Evolutionary conservation across 2,797 vertebrate genomes (phyloP), one percentile per base, ranked within the genome.

Genomic region (Enteromius fasciolatus): DNA sequence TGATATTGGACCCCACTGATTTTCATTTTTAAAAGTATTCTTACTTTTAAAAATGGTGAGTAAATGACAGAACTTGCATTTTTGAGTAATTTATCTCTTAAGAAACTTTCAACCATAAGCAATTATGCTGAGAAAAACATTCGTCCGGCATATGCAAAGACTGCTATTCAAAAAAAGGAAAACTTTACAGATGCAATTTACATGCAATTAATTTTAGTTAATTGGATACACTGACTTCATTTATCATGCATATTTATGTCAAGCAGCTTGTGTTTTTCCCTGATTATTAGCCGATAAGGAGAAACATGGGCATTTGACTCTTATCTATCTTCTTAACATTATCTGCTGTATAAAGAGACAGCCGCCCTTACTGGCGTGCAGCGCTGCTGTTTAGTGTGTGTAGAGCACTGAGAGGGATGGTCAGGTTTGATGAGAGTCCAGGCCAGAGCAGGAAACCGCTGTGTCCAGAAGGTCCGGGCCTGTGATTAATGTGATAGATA

Each of bases 401-500:
- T 73, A 74, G 74, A 52, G 73, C 66, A 83, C 85, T 91, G 89
- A 88, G 87, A 92, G 90, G 75, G 54, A 77, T 70, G 83, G 78
- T 86, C 86, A 87, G 86, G 80, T 85, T 84, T 76, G 83, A 90
- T 91, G 91, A 90, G 91, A 90, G 80, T 33, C 73, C 86, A 86
- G 90, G 90, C 89, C 90, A 77, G 83, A 77, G 90, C 86, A 90
- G 88, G 91, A 89, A 84, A 86, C 86, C 76, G 87, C 95, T 67
- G 96, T 98, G 96, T 98, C 97, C 97, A 96, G 94, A 98, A 97
- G 94, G 98, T 97, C 96, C 95, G 95, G 95, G 95, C 94, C 94
- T 94, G 96, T 99, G 98, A 98, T 99, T 99, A 99, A 99, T 99
- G 97, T 97, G 96, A 96, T 95, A 97, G 97, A 98, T 99, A 99